Evolutionary conservation across 1,140 invertebrate species (phyloP), one percentile per base, ranked within the genome.

Genomic region (Trichomalopsis sarcophagae): DNA sequence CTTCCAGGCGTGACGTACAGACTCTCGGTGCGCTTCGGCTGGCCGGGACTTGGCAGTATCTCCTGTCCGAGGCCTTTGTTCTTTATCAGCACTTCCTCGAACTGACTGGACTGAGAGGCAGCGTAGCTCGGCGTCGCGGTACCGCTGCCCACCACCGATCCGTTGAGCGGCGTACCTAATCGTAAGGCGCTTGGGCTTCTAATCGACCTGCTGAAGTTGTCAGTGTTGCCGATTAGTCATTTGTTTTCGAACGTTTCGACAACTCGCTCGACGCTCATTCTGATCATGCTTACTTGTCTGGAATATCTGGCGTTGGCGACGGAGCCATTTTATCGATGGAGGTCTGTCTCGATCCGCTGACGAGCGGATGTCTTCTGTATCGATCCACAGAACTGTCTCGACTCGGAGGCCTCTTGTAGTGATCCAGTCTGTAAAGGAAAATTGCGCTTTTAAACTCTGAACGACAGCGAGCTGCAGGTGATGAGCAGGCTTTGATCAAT

Each of bases 351-450:
- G 96, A 97, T 78, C 94, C 94, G 86, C 91, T 90, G 80, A 92
- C 91, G 80, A 93, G 88, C 81, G 91, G 89, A 89, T 93, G 93
- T 86, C 96, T 93, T 1, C 95, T 94, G 90, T 97, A 97, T 83
- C 97, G 94, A 93, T 98, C 97, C 62, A 97, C 96, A 87, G 97
- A 98, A 87, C 96, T 96, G 90, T 98, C 97, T 90, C 97, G 94
- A 93, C 97, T 97, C 3, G 97, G 97, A 81, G 97, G 96, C 90
- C 96, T 94, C 91, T 98, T 97, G 91, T 99, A 99, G 90, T 99
- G 98, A 93, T 99, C 98, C 91, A 99, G 93, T 92, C 93, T 95
- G 90, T n/a, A 86, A 89, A 85, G 0, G 74, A 73, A 36, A 84
- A 78, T 50, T 33, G 69, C 68, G 44, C 30, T 9, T 44, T 44